Percentiles rank a stretch among this genome's conserved stretches.
These are phyloP conservation scores for Notothenia rossii DNA, from an alignment of 2,113 vertebrate species.

Conservation along the genomic window DNA sequence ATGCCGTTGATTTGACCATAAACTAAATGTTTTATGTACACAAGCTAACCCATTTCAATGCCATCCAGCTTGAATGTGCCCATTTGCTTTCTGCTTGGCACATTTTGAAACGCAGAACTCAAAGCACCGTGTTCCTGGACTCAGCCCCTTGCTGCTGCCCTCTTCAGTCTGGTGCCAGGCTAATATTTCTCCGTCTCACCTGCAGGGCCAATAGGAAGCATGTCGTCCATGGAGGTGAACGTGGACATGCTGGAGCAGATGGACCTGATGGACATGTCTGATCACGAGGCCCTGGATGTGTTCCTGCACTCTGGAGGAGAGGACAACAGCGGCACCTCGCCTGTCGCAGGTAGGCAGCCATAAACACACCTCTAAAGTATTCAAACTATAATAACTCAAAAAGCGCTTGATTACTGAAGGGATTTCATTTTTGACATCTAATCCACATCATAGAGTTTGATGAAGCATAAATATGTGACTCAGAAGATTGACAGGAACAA, in stretches of 20 bases:
- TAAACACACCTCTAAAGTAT: neutral
- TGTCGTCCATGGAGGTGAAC: constrained; percentile 99
- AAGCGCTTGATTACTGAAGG: neutral
- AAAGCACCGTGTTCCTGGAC: constrained; percentile 58
- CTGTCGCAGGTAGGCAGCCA: constrained; percentile 85
- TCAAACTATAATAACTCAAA: neutral
- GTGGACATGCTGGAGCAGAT: constrained; percentile 99
- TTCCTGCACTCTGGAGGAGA: constrained; percentile 95
- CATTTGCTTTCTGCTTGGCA: constrained; percentile 52
- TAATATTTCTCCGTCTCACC: constrained; percentile 28
- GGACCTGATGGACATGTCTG: constrained; percentile 97
- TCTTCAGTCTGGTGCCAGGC: neutral
- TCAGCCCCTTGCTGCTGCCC: constrained; percentile 57
- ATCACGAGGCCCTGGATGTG: constrained; percentile 97
- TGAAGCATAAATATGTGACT: constrained; percentile 27
- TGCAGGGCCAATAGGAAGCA: constrained; percentile 96
- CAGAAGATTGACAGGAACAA: constrained; percentile 28
- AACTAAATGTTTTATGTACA: constrained; percentile 1
- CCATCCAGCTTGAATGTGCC: constrained; percentile 43
- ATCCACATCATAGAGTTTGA: neutral
- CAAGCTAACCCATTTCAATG: constrained; percentile 31
- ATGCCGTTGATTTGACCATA: constrained; percentile 14
- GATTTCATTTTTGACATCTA: neutral
- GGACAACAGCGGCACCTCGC: constrained; percentile 88
- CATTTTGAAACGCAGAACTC: neutral